Conservation (phyloP, 2,797 vertebrate species). For the Poeciliopsis infans region DNA sequence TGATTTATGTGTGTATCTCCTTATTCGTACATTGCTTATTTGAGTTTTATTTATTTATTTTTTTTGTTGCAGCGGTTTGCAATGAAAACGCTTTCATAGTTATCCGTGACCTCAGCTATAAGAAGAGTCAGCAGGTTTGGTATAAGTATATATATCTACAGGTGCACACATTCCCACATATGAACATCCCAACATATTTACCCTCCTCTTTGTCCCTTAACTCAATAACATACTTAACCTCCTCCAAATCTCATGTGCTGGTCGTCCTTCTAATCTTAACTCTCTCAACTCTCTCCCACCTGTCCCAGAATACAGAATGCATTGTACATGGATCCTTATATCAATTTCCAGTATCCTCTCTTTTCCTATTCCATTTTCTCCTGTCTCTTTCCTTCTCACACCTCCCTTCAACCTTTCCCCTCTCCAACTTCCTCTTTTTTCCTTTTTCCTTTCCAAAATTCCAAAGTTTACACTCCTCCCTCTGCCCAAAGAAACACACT, state of each 20-base stretch:
- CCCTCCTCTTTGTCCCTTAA: slow-evolving; percentile 43
- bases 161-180: neutral
- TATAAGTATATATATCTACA: slow-evolving; percentile 29
- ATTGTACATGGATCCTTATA: slow-evolving; percentile 21
- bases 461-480: slow-evolving; percentile 10
- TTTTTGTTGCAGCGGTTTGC: slow-evolving; percentile 41
- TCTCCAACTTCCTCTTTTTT: slow-evolving; percentile 14
- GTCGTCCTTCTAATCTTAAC: slow-evolving; percentile 8
- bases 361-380: slow-evolving; percentile 25
- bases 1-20: slow-evolving; percentile 44
- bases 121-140: slow-evolving; percentile 51
- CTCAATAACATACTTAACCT: slow-evolving; percentile 56
- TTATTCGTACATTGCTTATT: slow-evolving; percentile 31
- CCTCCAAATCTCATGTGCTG: slow-evolving; percentile 29
- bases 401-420: slow-evolving; percentile 14
- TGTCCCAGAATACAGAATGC: slow-evolving; percentile 26
- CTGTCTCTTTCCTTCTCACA: slow-evolving; percentile 11
- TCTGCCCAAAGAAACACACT: too few relatives aligned
- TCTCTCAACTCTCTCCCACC: slow-evolving; percentile 2
- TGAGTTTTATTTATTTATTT: slow-evolving; percentile 24
- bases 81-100: slow-evolving; percentile 60
- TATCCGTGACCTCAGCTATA: slow-evolving; percentile 66
- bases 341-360: slow-evolving; percentile 27
- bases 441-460: slow-evolving; percentile 7
- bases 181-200: slow-evolving; percentile 21